These are phyloP conservation scores for Entosphenus tridentatus DNA, from an alignment of 2,113 vertebrate species.

Conservation along the genomic window DNA sequence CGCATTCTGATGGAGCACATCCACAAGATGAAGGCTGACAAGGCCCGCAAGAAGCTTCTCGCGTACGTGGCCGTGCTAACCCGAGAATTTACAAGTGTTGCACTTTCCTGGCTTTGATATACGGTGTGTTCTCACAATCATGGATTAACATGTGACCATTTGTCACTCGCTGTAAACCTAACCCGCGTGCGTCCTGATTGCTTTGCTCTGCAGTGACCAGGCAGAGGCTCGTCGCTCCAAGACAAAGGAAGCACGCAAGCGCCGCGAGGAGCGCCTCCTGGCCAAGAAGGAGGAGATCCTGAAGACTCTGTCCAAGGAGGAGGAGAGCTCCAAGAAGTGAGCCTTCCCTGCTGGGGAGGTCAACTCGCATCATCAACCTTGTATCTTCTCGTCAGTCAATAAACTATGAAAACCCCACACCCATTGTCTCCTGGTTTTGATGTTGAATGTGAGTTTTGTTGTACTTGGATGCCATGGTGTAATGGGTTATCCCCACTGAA, in stretches of 20 bases:
- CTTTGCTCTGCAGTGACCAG: not conserved
- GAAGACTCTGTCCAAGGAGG: slow-evolving; percentile 5
- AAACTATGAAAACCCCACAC: too few relatives aligned
- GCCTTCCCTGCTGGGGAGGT: not conserved
- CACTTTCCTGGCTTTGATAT: too few relatives aligned
- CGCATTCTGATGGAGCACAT: slow-evolving; percentile 5
- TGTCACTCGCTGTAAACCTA: too few relatives aligned
- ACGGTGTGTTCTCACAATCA: too few relatives aligned
- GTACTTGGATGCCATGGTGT: too few relatives aligned
- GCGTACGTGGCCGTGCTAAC: not conserved
- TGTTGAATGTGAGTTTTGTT: too few relatives aligned
- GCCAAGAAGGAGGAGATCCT: slow-evolving; percentile 3
- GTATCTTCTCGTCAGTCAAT: too few relatives aligned
- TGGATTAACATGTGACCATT: too few relatives aligned
- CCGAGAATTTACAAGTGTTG: not conserved
- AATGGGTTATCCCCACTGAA: too few relatives aligned
- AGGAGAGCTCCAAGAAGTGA: slow-evolving; percentile 3
- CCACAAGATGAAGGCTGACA: slow-evolving; percentile 6
- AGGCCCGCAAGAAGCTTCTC: slow-evolving; percentile 2
- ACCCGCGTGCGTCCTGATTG: too few relatives aligned
- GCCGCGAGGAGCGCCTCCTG: not conserved
- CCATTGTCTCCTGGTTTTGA: too few relatives aligned
- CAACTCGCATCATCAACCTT: too few relatives aligned
- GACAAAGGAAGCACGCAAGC: slow-evolving; percentile 3
- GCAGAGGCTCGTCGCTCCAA: slow-evolving; percentile 3